Conservation (phyloP, 2,888 invertebrate genomes). For the Sminthurinus aureus region DNA sequence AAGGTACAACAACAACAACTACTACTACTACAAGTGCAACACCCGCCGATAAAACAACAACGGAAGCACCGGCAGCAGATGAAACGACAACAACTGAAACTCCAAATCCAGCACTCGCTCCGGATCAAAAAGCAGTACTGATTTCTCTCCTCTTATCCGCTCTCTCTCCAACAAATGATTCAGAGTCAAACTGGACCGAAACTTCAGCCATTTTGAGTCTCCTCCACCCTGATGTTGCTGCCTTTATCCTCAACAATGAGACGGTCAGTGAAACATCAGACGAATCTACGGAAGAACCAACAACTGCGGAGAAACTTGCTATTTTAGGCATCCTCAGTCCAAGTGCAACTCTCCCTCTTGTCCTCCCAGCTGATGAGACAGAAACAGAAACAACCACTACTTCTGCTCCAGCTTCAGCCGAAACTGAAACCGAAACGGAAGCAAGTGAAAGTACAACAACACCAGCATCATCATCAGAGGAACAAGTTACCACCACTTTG, state of each 20-base stretch:
- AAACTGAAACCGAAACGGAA: background rate
- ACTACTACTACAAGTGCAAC: background rate
- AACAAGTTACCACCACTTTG: background rate
- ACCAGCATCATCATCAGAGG: background rate
- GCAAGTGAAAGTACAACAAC: background rate
- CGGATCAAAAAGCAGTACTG: background rate
- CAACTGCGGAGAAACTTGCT: background rate
- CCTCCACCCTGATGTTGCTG: background rate
- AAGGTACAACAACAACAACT: background rate
- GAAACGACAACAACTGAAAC: background rate
- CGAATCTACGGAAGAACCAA: background rate
- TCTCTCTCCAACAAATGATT: background rate
- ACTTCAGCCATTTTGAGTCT: background rate
- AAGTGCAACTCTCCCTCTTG: background rate
- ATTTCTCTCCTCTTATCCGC: background rate
- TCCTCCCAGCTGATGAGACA: background rate
- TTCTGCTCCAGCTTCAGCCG: background rate
- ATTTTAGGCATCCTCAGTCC: background rate
- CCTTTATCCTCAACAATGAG: background rate
- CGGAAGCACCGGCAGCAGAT: background rate
- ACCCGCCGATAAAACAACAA: background rate
- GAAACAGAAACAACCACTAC: background rate
- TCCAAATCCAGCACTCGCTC: background rate
- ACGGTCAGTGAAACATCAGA: background rate
- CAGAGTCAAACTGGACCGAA: background rate